Conservation (phyloP, 1,140 invertebrate genomes). For the Branchinecta lynchi region DNA sequence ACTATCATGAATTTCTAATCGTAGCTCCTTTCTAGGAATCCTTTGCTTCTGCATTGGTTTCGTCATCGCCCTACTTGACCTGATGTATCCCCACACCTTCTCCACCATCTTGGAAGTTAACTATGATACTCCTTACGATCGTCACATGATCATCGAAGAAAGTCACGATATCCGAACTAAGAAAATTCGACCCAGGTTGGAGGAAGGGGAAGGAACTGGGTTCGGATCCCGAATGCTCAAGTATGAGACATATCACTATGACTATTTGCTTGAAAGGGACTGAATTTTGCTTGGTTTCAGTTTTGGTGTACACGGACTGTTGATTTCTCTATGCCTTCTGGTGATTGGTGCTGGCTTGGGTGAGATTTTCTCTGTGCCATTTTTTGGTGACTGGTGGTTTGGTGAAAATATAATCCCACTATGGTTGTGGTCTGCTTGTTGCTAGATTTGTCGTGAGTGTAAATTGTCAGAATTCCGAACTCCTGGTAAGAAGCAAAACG, state of each 20-base stretch:
- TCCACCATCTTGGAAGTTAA: slow-evolving; percentile 83
- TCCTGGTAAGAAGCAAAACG: no score
- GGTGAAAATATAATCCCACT: no score
- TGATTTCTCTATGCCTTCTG: no score
- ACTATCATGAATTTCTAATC: no score
- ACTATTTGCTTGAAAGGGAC: neutral
- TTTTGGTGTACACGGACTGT: no score
- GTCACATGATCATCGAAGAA: slow-evolving; percentile 78
- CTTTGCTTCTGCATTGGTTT: slow-evolving; percentile 55
- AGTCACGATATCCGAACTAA: slow-evolving; percentile 54
- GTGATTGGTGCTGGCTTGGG: no score
- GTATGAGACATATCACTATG: slow-evolving; percentile 25
- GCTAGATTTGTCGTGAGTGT: no score
- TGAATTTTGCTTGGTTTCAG: neutral
- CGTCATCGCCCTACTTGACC: slow-evolving; percentile 60
- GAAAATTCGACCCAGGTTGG: slow-evolving; percentile 37
- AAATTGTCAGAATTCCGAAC: no score
- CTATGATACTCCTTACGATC: slow-evolving; percentile 81
- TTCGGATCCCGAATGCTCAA: slow-evolving; percentile 45
- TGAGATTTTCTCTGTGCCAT: no score
- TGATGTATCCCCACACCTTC: slow-evolving; percentile 75
- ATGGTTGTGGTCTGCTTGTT: no score
- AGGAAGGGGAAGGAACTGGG: slow-evolving; percentile 39
- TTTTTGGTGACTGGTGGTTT: no score
- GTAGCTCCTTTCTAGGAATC: slow-evolving; percentile 41